Evolutionary conservation across 2,113 vertebrate species (phyloP).

Genomic region (Lutjanus erythropterus): DNA sequence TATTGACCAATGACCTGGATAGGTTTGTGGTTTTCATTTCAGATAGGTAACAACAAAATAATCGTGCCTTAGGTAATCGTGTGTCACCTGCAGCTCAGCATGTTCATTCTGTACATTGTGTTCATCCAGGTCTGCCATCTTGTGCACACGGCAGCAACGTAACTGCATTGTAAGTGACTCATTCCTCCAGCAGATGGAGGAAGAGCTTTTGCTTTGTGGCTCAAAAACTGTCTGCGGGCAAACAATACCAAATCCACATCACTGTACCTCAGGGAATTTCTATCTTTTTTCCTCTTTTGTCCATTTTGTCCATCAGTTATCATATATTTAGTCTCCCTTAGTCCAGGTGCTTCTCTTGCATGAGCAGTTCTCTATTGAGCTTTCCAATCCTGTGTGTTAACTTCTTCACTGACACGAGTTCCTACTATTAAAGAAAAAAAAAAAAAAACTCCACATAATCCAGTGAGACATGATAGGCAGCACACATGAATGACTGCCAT

Average conservation of each 20-base stretch:
- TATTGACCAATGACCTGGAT: too few relatives aligned
- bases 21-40: too few relatives aligned
- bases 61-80: not conserved
- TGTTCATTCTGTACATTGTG: not conserved
- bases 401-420: conserved; percentile 2
- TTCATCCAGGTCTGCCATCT: conserved; percentile 49
- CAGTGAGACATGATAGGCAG: conserved; percentile 3
- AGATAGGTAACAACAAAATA: not conserved
- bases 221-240: not conserved
- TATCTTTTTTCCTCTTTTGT: conserved; percentile 34
- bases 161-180: conserved; percentile 39
- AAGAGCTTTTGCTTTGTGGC: conserved; percentile 42
- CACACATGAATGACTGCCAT: conserved; percentile 25
- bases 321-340: conserved; percentile 1
- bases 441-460: conserved; percentile 31
- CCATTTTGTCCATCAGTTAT: conserved; percentile 12
- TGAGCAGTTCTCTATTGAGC: not conserved
- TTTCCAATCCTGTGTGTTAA: not conserved
- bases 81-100: not conserved
- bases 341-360: conserved; percentile 6
- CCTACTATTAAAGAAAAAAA: not conserved
- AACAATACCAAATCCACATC: conserved; percentile 17
- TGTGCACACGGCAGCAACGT: conserved; percentile 20
- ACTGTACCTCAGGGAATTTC: conserved; percentile 27
- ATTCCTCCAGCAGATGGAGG: conserved; percentile 72